Evolutionary conservation across 2,113 vertebrate genomes (phyloP).

Genomic region (Bubo bubo): DNA sequence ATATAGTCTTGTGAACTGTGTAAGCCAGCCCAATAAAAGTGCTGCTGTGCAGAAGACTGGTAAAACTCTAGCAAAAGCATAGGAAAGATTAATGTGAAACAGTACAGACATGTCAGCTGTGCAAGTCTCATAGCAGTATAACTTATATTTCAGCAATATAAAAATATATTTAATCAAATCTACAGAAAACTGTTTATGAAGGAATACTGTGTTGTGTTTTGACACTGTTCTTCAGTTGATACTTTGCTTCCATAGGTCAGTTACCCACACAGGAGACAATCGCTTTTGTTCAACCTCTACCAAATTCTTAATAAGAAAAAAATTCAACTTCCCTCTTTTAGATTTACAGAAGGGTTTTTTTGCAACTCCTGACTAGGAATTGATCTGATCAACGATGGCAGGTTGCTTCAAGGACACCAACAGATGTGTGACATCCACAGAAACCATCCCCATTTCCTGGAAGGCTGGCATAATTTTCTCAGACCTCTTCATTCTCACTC

Average conservation of each 20-base stretch:
- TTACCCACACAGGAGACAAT: not conserved
- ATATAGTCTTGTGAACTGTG: not conserved
- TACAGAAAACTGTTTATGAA: not conserved
- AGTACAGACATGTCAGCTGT: not conserved
- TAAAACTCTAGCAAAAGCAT: not conserved
- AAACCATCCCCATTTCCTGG: not conserved
- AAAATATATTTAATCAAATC: not conserved
- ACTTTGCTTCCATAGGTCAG: not conserved
- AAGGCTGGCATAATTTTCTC: not conserved
- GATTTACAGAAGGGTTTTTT: not conserved
- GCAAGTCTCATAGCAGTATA: not conserved
- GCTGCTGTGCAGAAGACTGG: not conserved
- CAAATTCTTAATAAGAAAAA: not conserved
- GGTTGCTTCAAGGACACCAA: not conserved
- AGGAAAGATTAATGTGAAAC: not conserved
- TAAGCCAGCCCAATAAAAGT: not conserved
- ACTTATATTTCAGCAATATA: not conserved
- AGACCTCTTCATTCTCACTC: not conserved
- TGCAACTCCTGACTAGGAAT: not conserved
- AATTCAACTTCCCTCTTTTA: not conserved
- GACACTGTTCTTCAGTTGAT: not conserved
- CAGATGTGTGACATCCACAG: not conserved
- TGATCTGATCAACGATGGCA: not conserved
- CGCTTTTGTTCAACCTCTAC: not conserved
- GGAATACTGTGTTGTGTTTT: not conserved